Evolutionary conservation across 1,140 invertebrate genomes (phyloP).

Genomic region (Trinorchestia longiramus): DNA sequence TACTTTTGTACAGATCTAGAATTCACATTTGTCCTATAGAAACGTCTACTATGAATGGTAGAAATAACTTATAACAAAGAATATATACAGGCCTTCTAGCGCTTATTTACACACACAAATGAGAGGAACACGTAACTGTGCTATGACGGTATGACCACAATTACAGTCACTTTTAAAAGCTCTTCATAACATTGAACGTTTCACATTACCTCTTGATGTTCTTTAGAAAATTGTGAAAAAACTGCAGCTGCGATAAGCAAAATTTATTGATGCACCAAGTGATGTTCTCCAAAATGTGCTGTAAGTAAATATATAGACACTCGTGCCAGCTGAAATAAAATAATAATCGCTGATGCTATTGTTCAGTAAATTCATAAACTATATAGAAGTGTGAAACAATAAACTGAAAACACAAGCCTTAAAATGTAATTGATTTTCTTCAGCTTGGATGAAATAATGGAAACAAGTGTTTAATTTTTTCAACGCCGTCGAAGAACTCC

Average conservation of each 20-base stretch:
- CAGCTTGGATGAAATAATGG: not conserved
- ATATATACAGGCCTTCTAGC: not conserved
- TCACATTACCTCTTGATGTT: not conserved
- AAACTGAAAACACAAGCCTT: too few relatives aligned
- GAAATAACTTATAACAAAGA: not conserved
- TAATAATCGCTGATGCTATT: too few relatives aligned
- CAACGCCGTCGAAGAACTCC: not conserved
- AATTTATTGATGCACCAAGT: too few relatives aligned
- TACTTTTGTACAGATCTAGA: not conserved
- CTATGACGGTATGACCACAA: not conserved
- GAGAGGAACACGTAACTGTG: not conserved
- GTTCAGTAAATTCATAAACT: too few relatives aligned
- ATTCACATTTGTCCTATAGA: not conserved
- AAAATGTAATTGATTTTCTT: too few relatives aligned
- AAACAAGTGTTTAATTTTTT: not conserved
- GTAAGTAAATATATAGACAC: too few relatives aligned
- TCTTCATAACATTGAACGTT: not conserved
- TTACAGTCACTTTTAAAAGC: not conserved
- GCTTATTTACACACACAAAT: not conserved
- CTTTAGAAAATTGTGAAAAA: not conserved
- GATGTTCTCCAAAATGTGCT: too few relatives aligned
- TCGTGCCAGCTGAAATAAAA: too few relatives aligned
- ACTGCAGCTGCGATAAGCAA: too few relatives aligned
- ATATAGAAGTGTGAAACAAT: too few relatives aligned
- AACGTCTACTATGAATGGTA: not conserved